Evolutionary conservation across 2,113 vertebrate genomes (phyloP), one percentile per base, ranked within the genome.

Genomic region (Ceyx melanurus): DNA sequence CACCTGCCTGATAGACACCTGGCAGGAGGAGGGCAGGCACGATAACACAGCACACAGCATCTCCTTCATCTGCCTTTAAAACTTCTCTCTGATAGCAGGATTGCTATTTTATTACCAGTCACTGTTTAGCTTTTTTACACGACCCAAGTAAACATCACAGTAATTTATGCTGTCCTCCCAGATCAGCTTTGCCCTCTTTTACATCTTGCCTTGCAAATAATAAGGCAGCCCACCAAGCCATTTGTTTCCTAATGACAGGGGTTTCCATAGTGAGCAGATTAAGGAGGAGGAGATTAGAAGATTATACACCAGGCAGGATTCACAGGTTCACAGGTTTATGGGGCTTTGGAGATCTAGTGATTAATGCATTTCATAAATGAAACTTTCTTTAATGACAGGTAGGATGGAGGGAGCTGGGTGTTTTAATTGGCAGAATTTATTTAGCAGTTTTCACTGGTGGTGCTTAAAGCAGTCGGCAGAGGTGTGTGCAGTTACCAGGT

Each of bases 171-270:
- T 86, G 94, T 86, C 93, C 88, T 95, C 95, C 45, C 91, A 43
- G 60, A 82, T 93, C 68, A 40, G 88, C 92, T 89, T 87, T 72
- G 11, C 86, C 82, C 71, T 90, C 92, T 89, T 95, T 96, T 94
- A 87, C 95, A 95, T 95, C 95, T 95, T 45, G 87, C 93, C 78
- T 94, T 66, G 93, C 95, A 92, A 95, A 94, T 94, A 92, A 95
- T 89, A 86, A 83, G 71, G 94, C 95, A 88, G 94, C 91, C 93
- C 88, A 87, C 96, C 60, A 96, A 93, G 94, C 94, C 97, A 93
- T 97, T 97, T 97, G 97, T 94, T 97, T 93, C 96, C 94, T 93
- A 92, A 92, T 83, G 96, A 93, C 94, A 94, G 94, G 94, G 88
- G 74, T 92, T 97, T 97, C 97, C 93, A 95, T 82, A 67, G 90